These are phyloP conservation scores for Glyptemys insculpta DNA, from an alignment of 2,797 vertebrate genomes.

Conservation along the genomic window DNA sequence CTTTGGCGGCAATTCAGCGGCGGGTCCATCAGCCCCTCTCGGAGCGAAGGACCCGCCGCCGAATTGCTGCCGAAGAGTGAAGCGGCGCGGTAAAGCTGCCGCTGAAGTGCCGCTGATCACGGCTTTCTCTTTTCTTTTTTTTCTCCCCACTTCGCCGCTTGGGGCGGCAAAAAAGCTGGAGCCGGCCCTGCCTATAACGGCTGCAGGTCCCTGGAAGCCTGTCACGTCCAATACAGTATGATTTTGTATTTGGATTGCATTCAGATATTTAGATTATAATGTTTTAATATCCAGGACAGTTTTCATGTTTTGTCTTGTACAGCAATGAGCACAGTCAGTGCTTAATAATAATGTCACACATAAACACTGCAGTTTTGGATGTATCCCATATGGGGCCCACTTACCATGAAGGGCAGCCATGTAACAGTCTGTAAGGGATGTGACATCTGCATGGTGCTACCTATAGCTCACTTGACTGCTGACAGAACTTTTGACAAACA, in stretches of 20 bases:
- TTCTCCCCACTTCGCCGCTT: no score
- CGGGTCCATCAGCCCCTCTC: no score
- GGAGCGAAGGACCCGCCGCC: no score
- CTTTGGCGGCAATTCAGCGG: no score
- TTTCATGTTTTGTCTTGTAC: not conserved
- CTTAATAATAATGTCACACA: not conserved
- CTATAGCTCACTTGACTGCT: no score
- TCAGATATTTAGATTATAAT: not conserved
- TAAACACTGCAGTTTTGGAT: not conserved
- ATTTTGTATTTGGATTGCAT: not conserved
- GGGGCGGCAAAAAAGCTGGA: no score
- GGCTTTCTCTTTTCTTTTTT: no score
- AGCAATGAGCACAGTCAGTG: not conserved
- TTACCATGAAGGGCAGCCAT: not conserved
- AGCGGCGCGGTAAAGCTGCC: no score
- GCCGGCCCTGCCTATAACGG: fast-evolving
- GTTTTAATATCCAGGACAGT: not conserved
- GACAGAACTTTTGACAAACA: not conserved
- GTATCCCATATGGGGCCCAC: not conserved
- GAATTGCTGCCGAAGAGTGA: no score
- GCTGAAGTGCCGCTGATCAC: no score
- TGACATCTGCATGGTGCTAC: not conserved
- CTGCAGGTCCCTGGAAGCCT: not conserved
- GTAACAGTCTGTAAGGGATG: not conserved
- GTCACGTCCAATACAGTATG: not conserved